These are phyloP conservation scores for Mythimna vitellina DNA, from an alignment of 2,888 invertebrate species.

Conservation along the genomic window DNA sequence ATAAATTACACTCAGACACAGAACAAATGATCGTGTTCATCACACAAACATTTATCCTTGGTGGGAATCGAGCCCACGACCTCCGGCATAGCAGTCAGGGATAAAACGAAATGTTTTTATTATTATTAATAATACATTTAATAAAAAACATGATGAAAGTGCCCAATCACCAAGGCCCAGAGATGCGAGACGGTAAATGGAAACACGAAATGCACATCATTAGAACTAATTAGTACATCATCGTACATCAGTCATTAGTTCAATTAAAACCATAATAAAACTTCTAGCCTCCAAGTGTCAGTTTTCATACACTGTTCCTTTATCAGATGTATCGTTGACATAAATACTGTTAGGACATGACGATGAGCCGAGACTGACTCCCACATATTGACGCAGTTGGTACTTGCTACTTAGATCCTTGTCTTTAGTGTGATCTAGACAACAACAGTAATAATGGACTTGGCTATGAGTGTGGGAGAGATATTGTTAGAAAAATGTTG, in stretches of 20 bases:
- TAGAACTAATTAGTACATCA: slow-evolving; percentile 1
- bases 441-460: slow-evolving; percentile 18
- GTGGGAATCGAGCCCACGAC: too few relatives aligned
- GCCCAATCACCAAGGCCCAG: neutral
- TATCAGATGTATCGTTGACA: slow-evolving; percentile 66
- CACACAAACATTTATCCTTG: too few relatives aligned
- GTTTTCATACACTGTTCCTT: slow-evolving; percentile 42
- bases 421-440: slow-evolving; percentile 42
- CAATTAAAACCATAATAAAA: slow-evolving; percentile 28
- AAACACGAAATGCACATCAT: neutral
- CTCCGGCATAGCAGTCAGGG: too few relatives aligned
- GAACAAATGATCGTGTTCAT: too few relatives aligned
- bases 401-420: slow-evolving; percentile 39
- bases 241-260: slow-evolving; percentile 1
- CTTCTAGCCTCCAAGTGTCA: slow-evolving; percentile 34
- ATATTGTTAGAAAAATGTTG: slow-evolving; percentile 4
- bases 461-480: slow-evolving; percentile 10
- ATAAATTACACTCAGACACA: too few relatives aligned
- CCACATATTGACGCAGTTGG: slow-evolving; percentile 71
- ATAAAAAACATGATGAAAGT: neutral
- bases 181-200: neutral
- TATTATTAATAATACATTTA: neutral
- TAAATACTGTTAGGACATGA: slow-evolving; percentile 71
- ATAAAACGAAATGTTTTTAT: neutral
- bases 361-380: slow-evolving; percentile 64